Percentiles rank a stretch among this genome's conserved stretches.
Conservation (phyloP, 2,113 vertebrate species). For the Panthera leo region DNA sequence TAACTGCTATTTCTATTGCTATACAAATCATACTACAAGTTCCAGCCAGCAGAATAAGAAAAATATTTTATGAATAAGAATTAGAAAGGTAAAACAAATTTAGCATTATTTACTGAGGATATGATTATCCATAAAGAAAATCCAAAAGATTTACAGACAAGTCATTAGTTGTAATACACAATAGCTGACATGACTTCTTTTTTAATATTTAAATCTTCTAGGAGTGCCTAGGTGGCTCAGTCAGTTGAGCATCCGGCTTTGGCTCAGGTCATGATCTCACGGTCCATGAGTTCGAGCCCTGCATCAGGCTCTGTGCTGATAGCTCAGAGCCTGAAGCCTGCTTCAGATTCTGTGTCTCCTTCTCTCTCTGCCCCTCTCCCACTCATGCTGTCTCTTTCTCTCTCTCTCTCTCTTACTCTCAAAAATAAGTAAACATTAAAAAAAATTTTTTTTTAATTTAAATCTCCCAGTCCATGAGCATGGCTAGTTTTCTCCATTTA, state of each 20-base stretch:
- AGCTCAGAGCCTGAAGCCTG: too few species aligned
- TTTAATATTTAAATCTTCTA: not conserved
- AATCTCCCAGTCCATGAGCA: not conserved
- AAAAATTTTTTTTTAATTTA: too few species aligned
- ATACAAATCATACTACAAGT: not conserved
- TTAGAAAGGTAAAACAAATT: constrained; percentile 1
- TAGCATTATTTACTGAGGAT: not conserved
- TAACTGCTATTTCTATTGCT: not conserved
- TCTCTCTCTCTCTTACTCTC: too few species aligned
- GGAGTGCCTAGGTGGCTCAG: too few species aligned
- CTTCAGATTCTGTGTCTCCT: too few species aligned
- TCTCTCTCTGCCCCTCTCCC: too few species aligned
- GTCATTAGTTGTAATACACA: not conserved
- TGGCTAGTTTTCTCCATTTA: not conserved
- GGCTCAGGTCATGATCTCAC: too few species aligned
- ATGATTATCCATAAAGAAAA: not conserved
- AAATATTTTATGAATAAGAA: not conserved
- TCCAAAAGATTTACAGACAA: not conserved
- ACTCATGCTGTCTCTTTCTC: too few species aligned
- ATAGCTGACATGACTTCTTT: not conserved
- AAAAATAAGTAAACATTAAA: too few species aligned
- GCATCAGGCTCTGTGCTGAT: too few species aligned
- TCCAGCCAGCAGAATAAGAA: not conserved
- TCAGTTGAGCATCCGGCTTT: too few species aligned
- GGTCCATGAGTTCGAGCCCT: too few species aligned